Evolutionary conservation across 2,113 vertebrate genomes (phyloP), one percentile per base, ranked within the genome.

Genomic region (Piaya cayana): DNA sequence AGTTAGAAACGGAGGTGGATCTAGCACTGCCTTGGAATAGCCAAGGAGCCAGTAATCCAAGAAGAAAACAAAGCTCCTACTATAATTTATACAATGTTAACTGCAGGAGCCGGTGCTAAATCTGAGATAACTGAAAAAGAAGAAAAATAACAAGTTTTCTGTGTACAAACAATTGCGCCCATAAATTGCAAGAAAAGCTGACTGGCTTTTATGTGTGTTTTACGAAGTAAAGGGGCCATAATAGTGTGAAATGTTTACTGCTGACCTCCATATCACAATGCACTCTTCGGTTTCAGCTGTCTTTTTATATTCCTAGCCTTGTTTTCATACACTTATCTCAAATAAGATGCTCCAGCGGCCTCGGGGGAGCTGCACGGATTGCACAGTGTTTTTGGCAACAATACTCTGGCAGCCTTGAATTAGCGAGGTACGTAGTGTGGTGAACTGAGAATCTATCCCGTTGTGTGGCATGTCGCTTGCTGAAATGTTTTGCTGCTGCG

Each of bases 321-420:
- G 58, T 81, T 18, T 88, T 55, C 68, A 71, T 3, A 5, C 62
- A 72, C n/a, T 71, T 36, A 43, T 50, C 63, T 92, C 55, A 55
- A 68, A 56, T 42, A 58, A 34, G 60, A 76, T 62, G 76, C 52
- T 91, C 75, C 47, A 67, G n/a, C 39, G 71, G 78, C 74, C 52
- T 82, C 90, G 42, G 60, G 52, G 62, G 75, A 92, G 75, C 82
- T 92, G 88, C 75, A 80, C 2, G 27, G 56, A 90, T 84, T 84
- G 37, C 75, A 67, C 71, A 45, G 80, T 90, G 50, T 58, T 95
- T 97, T 94, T 96, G 92, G 94, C 90, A 97, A 62, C 34, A 64
- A 29, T 82, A 72, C 49, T 86, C 50, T 70, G 87, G 89, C 60
- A 95, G 96, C 86, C 84, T 85, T 60, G 30, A 42, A 76, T 71